Base-by-base conservation (phyloP, 2,113 vertebrate species). In the Tragelaphus scriptus region DNA sequence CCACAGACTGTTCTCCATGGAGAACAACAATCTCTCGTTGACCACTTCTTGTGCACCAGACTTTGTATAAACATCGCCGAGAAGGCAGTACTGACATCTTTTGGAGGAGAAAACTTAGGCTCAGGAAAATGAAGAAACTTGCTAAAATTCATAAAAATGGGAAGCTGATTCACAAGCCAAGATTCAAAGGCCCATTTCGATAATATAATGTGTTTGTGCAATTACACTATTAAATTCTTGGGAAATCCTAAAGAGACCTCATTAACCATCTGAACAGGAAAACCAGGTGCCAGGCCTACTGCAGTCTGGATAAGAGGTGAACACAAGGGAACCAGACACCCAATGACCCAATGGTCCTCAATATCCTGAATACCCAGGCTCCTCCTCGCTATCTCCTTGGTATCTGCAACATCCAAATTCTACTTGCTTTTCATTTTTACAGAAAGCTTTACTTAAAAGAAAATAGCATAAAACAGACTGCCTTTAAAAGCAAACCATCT, bases 291-390 rank as follows among this genome's bases (percentile, higher is more conserved):
- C 8, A 12, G 2, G 3, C 28, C 9, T 30, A 19, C 25, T 26
- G 14, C 23, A 30, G 19, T 3, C 11, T 5, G 11, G 75, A 36
- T 32, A 28, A 87, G 17, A 80, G 21, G 19, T 9, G 6, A 56
- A 47, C 71, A 71, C 1, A 1, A 2, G 14, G 15, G 23, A 53
- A 5, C 11, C 13, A 36, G 25, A 28, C 3, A 53, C 7, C 13
- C 14, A 3, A 7, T 4, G 23, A 8, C 7, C 63, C 36, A 17
- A 0, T 0, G 9, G 9, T 30, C 21, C 1, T 2, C 13, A 4
- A 23, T n/a, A 3, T 11, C 6, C 26, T 40, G 17, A n/a, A 5
- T 23, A 26, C 30, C 23, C 32, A 30, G 68, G 17, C 40, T 75
- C 55, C n/a, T 93, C 59, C 23, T 88, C 40, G 2, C 75, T 16